Percentiles rank a stretch among this genome's conserved stretches.
Evolutionary conservation across 2,113 vertebrate species (phyloP).

Genomic region (Podiceps cristatus): DNA sequence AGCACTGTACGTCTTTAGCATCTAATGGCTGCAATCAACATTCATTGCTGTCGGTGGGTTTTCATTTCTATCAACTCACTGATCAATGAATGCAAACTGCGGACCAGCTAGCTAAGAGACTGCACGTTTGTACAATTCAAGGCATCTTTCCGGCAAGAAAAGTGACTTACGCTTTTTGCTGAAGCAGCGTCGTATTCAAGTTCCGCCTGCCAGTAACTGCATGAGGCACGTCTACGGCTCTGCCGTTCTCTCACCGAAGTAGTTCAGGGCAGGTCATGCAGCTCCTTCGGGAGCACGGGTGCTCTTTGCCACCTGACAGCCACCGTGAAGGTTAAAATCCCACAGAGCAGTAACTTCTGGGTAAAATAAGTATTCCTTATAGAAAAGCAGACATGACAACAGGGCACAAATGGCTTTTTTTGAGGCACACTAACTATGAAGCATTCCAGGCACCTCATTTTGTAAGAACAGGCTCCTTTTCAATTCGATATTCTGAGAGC

Average conservation of each 20-base stretch:
- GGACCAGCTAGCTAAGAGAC: slow-evolving; percentile 81
- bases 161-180: rapidly evolving
- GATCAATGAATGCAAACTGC: slow-evolving; percentile 99
- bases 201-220: rapidly evolving
- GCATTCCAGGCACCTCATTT: background rate
- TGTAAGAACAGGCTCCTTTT: background rate
- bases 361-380: background rate
- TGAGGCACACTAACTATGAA: background rate
- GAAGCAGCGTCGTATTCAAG: rapidly evolving
- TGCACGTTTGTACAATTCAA: rapidly evolving
- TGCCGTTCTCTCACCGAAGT: background rate
- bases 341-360: background rate
- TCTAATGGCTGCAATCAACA: slow-evolving; percentile 98
- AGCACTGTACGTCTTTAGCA: background rate
- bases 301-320: background rate
- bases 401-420: background rate
- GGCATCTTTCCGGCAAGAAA: rapidly evolving
- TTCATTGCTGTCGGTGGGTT: slow-evolving; percentile 99
- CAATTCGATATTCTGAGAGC: background rate
- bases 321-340: background rate
- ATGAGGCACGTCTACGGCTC: background rate
- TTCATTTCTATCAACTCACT: slow-evolving; percentile 89
- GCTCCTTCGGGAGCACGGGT: background rate
- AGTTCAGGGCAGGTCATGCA: rapidly evolving
- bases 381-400: background rate